Percentiles rank a stretch among this genome's conserved stretches.
Evolutionary conservation across 2,113 vertebrate genomes (phyloP).

Genomic region (Arizona elegans): DNA sequence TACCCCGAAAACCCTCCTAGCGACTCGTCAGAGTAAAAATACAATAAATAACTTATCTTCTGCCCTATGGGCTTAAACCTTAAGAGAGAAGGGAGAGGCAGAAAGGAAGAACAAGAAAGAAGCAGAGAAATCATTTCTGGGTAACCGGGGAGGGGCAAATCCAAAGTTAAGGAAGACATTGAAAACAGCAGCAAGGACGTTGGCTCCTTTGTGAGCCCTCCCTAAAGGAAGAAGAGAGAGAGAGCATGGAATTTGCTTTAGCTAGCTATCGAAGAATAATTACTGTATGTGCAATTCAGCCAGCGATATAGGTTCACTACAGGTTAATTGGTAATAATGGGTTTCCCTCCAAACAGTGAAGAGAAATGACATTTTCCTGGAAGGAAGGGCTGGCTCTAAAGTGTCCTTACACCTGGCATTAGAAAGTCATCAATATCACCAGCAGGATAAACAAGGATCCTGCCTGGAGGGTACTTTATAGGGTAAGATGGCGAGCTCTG

Average conservation of each 20-base stretch:
- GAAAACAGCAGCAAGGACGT: constrained; percentile 67
- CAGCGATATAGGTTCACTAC: constrained; percentile 76
- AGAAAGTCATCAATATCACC: neutral
- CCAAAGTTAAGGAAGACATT: constrained; percentile 22
- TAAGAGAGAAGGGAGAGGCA: neutral
- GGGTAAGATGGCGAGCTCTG: neutral
- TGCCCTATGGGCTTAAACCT: neutral
- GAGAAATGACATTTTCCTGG: constrained; percentile 68
- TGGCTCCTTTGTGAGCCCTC: constrained; percentile 66
- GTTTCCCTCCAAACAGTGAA: constrained; percentile 75
- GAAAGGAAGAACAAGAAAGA: neutral
- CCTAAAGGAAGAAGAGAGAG: constrained; percentile 67
- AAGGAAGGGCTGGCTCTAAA: constrained; percentile 46
- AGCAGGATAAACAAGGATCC: neutral
- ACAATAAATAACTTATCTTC: neutral
- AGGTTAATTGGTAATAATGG: constrained; percentile 87
- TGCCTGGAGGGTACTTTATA: no score
- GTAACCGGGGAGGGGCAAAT: neutral
- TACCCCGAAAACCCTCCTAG: neutral
- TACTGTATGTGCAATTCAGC: constrained; percentile 74
- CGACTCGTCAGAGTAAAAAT: neutral
- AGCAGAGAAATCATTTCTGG: neutral
- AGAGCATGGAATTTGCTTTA: constrained; percentile 76
- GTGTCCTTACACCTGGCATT: constrained; percentile 44
- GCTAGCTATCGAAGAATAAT: constrained; percentile 78